Percentiles rank a stretch among this genome's conserved stretches.
These are phyloP conservation scores for Parthenolecanium corni DNA, from an alignment of 2,888 invertebrate genomes.

Conservation along the genomic window DNA sequence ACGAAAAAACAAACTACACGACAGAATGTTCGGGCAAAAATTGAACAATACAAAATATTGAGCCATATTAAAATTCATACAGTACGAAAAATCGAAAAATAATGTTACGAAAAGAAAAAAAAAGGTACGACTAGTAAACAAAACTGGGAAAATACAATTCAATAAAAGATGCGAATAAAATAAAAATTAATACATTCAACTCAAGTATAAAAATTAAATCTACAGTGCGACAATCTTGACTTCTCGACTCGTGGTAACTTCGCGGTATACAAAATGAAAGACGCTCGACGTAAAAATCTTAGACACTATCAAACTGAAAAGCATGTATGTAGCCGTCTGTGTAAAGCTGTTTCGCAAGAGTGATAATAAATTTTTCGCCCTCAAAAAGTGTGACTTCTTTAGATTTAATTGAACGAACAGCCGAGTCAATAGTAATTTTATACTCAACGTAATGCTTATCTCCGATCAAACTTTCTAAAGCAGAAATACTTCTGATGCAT, in stretches of 20 bases:
- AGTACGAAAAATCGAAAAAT: no score
- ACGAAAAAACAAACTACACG: no score
- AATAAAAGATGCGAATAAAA: not conserved
- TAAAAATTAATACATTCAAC: not conserved
- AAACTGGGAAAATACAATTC: no score
- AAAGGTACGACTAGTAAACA: no score
- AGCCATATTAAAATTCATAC: no score
- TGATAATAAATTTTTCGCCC: constrained; percentile 41
- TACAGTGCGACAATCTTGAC: not conserved
- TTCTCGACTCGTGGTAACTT: not conserved
- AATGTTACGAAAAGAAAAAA: no score
- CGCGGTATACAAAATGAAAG: no score
- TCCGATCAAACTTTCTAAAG: constrained; percentile 39
- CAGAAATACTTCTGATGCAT: constrained; percentile 40
- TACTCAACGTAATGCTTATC: constrained; percentile 42
- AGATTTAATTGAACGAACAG: constrained; percentile 43
- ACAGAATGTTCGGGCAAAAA: no score
- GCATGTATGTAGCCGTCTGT: constrained; percentile 35
- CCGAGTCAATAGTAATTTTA: constrained; percentile 39
- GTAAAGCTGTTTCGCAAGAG: constrained; percentile 44
- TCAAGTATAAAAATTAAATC: not conserved
- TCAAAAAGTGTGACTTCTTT: constrained; percentile 47
- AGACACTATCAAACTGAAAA: constrained; percentile 11
- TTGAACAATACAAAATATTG: no score
- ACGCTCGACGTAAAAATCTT: not conserved